Percentiles rank a stretch among this genome's conserved stretches.
Conservation (phyloP, 2,797 vertebrate species). For the Myotis vivesi region DNA sequence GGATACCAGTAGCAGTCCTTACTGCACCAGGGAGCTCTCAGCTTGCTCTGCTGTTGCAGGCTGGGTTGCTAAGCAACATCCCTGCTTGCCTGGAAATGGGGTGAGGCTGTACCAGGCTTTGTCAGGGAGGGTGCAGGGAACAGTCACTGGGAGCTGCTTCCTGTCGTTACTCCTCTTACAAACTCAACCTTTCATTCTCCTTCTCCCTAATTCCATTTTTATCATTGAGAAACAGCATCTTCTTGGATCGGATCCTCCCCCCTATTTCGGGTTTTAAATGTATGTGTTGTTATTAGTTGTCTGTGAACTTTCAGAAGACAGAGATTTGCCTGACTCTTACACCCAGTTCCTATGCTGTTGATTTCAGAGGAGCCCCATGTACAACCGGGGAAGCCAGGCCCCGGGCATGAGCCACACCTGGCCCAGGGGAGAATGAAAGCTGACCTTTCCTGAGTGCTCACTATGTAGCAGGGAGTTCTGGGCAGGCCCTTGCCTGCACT, state of each 20-base stretch:
- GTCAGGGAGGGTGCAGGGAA: background rate
- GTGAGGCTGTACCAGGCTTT: background rate
- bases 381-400: background rate
- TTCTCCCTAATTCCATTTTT: background rate
- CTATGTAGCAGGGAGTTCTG: background rate
- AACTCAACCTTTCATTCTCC: background rate
- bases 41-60: background rate
- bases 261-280: background rate
- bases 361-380: background rate
- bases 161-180: background rate
- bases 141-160: background rate
- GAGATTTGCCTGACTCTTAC: background rate
- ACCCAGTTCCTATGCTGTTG: background rate
- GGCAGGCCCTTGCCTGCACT: background rate
- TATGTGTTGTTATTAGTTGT: background rate
- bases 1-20: constrained; percentile 16
- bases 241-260: background rate
- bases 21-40: rapidly evolving
- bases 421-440: background rate
- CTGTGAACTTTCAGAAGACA: background rate
- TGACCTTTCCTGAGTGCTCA: background rate
- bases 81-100: background rate
- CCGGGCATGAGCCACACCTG: background rate
- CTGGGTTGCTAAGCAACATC: constrained; percentile 57
- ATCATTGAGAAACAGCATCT: background rate